Evolutionary conservation across 2,888 invertebrate genomes (phyloP), one percentile per base, ranked within the genome.

Genomic region (Eupithecia dodoneata): DNA sequence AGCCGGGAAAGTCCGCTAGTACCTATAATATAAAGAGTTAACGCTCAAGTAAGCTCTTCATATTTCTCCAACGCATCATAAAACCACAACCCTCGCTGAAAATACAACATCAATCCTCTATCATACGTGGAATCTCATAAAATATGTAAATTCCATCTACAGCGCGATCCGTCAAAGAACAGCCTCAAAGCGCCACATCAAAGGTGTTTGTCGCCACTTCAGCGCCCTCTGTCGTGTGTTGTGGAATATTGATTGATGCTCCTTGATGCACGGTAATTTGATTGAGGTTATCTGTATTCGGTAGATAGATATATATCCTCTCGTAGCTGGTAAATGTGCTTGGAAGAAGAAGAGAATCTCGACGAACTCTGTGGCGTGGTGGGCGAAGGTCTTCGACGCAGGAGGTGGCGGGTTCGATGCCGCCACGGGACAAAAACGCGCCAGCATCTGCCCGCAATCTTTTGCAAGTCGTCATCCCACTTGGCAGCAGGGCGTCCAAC

Each of bases 231-330:
- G 72, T 18, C 67, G 66, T 71, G 71, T 75, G 71, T 74, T 65
- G 44, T 74, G 67, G 80, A 79, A 82, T 82, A 82, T 82, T 82
- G 81, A 82, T 81, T 71, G 78, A 80, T 76, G 75, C 71, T 72
- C 66, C 79, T 76, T 76, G 80, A 70, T 72, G 73, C 74, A 63
- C 65, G 73, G 65, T 80, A 77, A 77, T 77, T 79, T 79, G 79
- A 80, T 79, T 79, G 77, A 76, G 70, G 76, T 76, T 65, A 59
- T 75, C 65, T 67, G 30, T 47, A 49, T 47, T 63, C 30, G 63
- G 59, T 59, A 18, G n/a, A 47, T 47, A 10, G 10, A 3, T 55
- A 59, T 55, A 59, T n/a, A 59, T 9, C 2, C 4, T 12, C 18
- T 59, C 18, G 59, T 59, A 63, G 63, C 18, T 63, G 30, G 30